Conservation (phyloP, 2,797 vertebrate genomes). For the Acestrorhynchus altus region DNA sequence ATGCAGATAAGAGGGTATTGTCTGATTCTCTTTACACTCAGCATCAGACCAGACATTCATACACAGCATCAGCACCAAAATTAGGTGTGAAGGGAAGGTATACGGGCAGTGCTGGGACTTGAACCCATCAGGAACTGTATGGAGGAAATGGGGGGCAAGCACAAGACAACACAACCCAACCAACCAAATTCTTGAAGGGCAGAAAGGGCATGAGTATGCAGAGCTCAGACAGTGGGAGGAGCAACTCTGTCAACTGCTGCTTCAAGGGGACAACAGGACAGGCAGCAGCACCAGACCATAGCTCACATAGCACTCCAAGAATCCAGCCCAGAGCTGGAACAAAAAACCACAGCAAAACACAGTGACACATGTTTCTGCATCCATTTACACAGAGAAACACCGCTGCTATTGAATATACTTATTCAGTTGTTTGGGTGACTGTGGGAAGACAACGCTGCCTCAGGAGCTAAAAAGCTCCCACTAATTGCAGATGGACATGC, state of each 20-base stretch:
- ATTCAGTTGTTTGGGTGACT: neutral
- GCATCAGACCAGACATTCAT: too few species aligned
- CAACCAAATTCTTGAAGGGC: neutral
- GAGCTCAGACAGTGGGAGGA: neutral
- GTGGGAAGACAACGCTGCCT: neutral
- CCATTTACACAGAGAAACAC: neutral
- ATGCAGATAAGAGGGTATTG: too few species aligned
- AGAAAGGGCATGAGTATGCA: neutral
- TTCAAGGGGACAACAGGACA: conserved; percentile 8
- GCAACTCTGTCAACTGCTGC: neutral
- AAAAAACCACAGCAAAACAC: conserved; percentile 6
- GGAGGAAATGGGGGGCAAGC: too few species aligned
- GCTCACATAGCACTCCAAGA: neutral
- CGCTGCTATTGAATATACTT: neutral
- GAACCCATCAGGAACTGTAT: neutral
- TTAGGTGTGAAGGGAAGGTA: neutral
- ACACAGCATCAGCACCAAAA: neutral
- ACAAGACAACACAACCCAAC: neutral
- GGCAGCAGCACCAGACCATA: neutral
- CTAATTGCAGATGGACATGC: neutral
- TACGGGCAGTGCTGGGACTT: neutral
- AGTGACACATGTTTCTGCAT: conserved; percentile 1
- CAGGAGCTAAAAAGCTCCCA: conserved; percentile 1
- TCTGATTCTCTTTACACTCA: too few species aligned
- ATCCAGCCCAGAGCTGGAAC: neutral